Evolutionary conservation across 2,888 invertebrate species (phyloP).

Genomic region (Salticus scenicus): DNA sequence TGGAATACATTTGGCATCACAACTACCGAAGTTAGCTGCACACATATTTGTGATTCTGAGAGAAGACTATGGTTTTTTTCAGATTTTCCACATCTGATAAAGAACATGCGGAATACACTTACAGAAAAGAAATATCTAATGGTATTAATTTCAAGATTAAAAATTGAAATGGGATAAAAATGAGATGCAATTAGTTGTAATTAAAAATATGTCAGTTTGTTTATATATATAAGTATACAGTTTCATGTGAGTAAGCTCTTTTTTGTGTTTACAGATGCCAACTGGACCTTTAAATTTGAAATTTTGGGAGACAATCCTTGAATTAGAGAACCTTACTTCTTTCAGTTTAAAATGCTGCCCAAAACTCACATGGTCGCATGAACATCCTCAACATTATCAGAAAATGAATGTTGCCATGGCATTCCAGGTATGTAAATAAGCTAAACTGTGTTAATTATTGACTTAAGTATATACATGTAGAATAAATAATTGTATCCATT

Average conservation of each 20-base stretch:
- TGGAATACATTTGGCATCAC: too few species aligned
- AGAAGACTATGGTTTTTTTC: slow-evolving; percentile 16
- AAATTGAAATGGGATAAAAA: too few species aligned
- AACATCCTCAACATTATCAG: not conserved
- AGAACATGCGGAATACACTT: not conserved
- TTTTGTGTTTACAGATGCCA: not conserved
- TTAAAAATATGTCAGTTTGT: too few species aligned
- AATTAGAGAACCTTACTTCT: not conserved
- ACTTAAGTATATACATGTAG: too few species aligned
- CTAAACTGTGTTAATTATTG: too few species aligned
- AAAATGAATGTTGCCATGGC: not conserved
- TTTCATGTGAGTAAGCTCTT: not conserved
- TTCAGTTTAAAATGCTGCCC: slow-evolving; percentile 4
- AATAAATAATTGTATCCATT: too few species aligned
- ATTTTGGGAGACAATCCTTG: not conserved
- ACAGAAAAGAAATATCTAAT: not conserved
- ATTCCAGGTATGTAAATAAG: too few species aligned
- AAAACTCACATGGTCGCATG: not conserved
- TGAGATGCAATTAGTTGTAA: too few species aligned
- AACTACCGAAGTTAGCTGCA: not conserved
- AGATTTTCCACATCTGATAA: slow-evolving; percentile 12
- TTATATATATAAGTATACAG: not conserved
- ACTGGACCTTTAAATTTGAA: not conserved
- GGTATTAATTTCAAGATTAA: not conserved
- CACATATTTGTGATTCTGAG: not conserved